A percentile compares a stretch with the other conserved stretches of the same genome.
Conservation (phyloP, 2,797 vertebrate species). For the Alcedo quadribrachys region DNA sequence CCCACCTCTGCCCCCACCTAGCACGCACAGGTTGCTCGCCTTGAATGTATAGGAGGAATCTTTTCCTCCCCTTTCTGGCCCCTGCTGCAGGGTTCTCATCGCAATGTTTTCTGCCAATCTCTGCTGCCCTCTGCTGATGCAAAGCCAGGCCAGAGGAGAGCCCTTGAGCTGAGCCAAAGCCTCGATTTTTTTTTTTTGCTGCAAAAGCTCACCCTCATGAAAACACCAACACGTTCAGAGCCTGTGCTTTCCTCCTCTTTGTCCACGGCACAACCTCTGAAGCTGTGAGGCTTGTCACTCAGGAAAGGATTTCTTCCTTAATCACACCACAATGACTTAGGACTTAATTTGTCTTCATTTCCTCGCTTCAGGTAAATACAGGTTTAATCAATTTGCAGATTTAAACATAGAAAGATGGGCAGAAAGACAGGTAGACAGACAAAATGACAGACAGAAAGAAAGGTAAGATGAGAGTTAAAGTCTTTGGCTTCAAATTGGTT, state of each 20-base stretch:
- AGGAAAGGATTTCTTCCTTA: neutral
- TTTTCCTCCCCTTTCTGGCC: neutral
- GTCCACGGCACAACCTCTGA: neutral
- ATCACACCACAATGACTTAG: neutral
- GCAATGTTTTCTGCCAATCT: constrained; percentile 18
- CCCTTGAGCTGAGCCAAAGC: neutral
- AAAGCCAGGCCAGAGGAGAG: neutral
- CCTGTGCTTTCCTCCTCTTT: neutral
- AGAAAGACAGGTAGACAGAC: too few relatives aligned
- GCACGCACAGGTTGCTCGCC: neutral
- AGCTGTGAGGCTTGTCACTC: neutral
- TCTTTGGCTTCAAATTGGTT: neutral
- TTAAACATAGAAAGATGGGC: neutral
- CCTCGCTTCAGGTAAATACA: neutral
- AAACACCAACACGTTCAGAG: neutral
- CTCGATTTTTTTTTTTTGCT: accelerated
- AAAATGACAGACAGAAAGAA: too few relatives aligned
- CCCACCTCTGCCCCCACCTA: neutral
- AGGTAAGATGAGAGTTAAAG: neutral
- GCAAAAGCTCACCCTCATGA: neutral
- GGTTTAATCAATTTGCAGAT: neutral
- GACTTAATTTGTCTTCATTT: neutral
- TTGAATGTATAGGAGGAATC: accelerated
- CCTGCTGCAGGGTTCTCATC: neutral
- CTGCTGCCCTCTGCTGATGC: constrained; percentile 75